phyloP scores from a whole-genome alignment of 2,113 vertebrate genomes.

The Pteronura brasiliensis region DNA sequence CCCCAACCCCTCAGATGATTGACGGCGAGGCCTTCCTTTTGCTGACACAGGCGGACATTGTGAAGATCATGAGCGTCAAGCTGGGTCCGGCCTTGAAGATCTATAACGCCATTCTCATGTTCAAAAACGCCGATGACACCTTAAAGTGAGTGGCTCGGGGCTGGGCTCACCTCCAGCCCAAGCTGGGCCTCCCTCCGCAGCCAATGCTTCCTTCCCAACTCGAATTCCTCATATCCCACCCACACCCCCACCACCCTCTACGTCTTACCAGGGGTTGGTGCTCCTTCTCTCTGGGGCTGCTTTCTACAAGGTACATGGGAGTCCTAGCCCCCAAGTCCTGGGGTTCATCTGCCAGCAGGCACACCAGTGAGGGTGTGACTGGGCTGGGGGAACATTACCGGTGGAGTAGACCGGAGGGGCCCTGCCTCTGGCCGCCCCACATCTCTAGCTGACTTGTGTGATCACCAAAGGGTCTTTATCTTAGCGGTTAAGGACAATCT shows the following conservation, averaged over 20 bases:
- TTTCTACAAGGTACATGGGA: neutral
- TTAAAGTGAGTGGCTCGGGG: slow-evolving; percentile 87
- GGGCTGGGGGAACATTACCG: neutral
- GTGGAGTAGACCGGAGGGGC: neutral
- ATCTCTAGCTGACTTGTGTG: neutral
- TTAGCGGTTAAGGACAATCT: neutral
- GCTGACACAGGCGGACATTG: slow-evolving; percentile 97
- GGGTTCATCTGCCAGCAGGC: neutral
- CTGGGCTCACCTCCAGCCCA: neutral
- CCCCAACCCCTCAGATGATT: slow-evolving; percentile 88
- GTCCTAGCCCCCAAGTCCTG: neutral
- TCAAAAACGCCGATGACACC: slow-evolving; percentile 96
- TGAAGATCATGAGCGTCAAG: slow-evolving; percentile 99
- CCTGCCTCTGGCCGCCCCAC: neutral
- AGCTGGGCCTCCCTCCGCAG: slow-evolving; percentile 7
- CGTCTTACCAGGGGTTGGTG: slow-evolving; percentile 23
- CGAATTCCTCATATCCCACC: neutral
- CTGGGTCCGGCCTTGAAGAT: slow-evolving; percentile 98
- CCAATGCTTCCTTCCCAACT: neutral
- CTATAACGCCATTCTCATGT: slow-evolving; percentile 99
- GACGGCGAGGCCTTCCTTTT: slow-evolving; percentile 97
- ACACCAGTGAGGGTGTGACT: neutral
- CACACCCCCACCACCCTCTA: neutral
- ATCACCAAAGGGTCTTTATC: neutral
- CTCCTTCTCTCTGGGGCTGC: neutral